Conservation (phyloP, 2,113 vertebrate genomes). For the Corythoichthys haematopterus region DNA sequence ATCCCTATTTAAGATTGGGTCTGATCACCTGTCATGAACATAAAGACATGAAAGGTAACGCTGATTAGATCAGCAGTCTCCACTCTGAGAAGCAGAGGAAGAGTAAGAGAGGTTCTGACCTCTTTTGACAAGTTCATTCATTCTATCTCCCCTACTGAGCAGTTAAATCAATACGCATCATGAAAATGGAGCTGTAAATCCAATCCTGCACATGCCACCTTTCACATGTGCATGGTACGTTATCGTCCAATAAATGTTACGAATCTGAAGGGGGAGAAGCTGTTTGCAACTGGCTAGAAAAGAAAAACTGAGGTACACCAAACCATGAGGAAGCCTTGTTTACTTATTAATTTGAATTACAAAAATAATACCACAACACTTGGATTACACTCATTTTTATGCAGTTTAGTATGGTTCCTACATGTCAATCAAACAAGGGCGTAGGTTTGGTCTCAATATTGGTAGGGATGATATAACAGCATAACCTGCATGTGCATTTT, state of each 20-base stretch:
- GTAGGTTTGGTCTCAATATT: too few species aligned
- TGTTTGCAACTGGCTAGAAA: conserved; percentile 13
- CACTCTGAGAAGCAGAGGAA: conserved; percentile 8
- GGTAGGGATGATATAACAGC: too few species aligned
- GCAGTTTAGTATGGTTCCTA: too few species aligned
- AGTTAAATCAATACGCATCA: conserved; percentile 31
- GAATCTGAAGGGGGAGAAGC: conserved; percentile 32
- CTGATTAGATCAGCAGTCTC: conserved; percentile 26
- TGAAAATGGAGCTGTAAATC: conserved; percentile 32
- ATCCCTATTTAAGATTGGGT: conserved; percentile 3
- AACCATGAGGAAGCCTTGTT: conserved; percentile 19
- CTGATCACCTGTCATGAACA: conserved; percentile 22
- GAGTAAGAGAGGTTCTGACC: conserved; percentile 24
- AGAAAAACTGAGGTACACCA: conserved; percentile 29
- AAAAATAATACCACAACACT: neutral
- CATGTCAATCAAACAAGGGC: too few species aligned
- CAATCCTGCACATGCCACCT: conserved; percentile 21
- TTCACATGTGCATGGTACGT: conserved; percentile 22
- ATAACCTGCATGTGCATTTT: too few species aligned
- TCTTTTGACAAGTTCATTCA: conserved; percentile 24
- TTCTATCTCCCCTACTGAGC: conserved; percentile 13
- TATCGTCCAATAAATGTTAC: conserved; percentile 48
- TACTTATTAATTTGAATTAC: neutral
- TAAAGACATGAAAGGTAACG: conserved; percentile 28
- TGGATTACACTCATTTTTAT: too few species aligned